Percentiles rank a stretch among this genome's conserved stretches.
phyloP scores from a whole-genome alignment of 2,888 invertebrate species.

The Thecocarcelia acutangulata region DNA sequence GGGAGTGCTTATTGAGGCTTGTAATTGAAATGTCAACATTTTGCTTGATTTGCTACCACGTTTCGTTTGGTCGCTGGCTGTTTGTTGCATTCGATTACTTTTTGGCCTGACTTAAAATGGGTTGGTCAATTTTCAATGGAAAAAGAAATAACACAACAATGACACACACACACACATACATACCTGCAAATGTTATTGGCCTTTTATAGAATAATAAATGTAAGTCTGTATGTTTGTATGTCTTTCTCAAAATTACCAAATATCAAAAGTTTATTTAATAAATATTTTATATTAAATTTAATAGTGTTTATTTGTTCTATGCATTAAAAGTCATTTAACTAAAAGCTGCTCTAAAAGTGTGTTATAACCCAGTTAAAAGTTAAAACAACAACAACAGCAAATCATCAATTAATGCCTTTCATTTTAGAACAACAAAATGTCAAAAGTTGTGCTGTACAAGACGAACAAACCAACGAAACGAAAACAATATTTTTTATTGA shows the following conservation, averaged over 20 bases:
- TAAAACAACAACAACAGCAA: neutral
- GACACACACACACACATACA: conserved; percentile 4
- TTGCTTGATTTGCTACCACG: conserved; percentile 57
- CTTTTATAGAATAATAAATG: conserved; percentile 53
- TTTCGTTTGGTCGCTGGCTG: conserved; percentile 18
- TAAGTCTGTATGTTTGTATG: too few species aligned
- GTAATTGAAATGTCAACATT: conserved; percentile 69
- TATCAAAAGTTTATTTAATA: conserved; percentile 55
- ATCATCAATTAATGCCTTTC: conserved; percentile 49
- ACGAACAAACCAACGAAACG: neutral
- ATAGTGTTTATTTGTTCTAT: conserved; percentile 20
- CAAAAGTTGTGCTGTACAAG: conserved; percentile 34
- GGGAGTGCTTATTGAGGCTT: conserved; percentile 60
- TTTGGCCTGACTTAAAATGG: conserved; percentile 56
- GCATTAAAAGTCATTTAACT: conserved; percentile 36
- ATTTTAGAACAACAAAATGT: conserved; percentile 43
- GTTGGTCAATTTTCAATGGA: conserved; percentile 57
- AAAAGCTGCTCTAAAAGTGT: conserved; percentile 2
- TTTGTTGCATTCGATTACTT: conserved; percentile 17
- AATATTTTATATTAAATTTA: conserved; percentile 33
- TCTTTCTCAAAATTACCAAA: conserved; percentile 46
- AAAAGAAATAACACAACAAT: conserved; percentile 6
- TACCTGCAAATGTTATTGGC: conserved; percentile 54
- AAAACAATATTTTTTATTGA: conserved; percentile 7
- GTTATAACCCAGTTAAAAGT: conserved; percentile 49